Conservation (phyloP, 2,888 invertebrate genomes). For the Loripinus fragilis region DNA sequence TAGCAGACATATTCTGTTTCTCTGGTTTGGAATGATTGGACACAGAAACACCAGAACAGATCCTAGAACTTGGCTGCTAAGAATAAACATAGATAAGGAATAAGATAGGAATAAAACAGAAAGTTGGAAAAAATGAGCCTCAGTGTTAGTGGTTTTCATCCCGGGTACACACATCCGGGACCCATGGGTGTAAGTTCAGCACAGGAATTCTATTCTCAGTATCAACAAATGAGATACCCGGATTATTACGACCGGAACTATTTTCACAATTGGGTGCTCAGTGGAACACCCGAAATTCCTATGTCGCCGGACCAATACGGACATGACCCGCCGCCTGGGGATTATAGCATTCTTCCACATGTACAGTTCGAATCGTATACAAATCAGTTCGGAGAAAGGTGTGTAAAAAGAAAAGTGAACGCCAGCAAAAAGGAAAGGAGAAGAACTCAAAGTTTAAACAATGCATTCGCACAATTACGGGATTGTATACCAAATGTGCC, state of each 20-base stretch:
- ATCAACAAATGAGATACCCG: constrained; percentile 72
- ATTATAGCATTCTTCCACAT: constrained; percentile 41
- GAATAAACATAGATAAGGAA: constrained; percentile 62
- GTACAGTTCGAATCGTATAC: constrained; percentile 51
- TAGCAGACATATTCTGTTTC: constrained; percentile 57
- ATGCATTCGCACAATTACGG: constrained; percentile 95
- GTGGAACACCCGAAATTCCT: constrained; percentile 70
- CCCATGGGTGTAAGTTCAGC: constrained; percentile 70
- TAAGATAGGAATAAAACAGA: constrained; percentile 49
- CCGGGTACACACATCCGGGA: constrained; percentile 77
- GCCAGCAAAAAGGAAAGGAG: constrained; percentile 98
- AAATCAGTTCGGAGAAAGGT: constrained; percentile 70
- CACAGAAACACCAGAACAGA: constrained; percentile 45
- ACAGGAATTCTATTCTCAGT: constrained; percentile 74
- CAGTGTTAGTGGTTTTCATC: constrained; percentile 78
- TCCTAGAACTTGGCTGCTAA: constrained; percentile 47
- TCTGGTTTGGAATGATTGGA: constrained; percentile 57
- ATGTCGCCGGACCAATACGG: constrained; percentile 70
- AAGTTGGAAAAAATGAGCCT: constrained; percentile 71
- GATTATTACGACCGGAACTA: constrained; percentile 73
- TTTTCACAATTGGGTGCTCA: constrained; percentile 78
- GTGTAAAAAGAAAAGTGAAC: constrained; percentile 85
- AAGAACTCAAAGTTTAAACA: constrained; percentile 96
- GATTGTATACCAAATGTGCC: constrained; percentile 99
- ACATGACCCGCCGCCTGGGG: constrained; percentile 50